Evolutionary conservation across 1,140 invertebrate genomes (phyloP).

Genomic region (Eubasilissa regina): DNA sequence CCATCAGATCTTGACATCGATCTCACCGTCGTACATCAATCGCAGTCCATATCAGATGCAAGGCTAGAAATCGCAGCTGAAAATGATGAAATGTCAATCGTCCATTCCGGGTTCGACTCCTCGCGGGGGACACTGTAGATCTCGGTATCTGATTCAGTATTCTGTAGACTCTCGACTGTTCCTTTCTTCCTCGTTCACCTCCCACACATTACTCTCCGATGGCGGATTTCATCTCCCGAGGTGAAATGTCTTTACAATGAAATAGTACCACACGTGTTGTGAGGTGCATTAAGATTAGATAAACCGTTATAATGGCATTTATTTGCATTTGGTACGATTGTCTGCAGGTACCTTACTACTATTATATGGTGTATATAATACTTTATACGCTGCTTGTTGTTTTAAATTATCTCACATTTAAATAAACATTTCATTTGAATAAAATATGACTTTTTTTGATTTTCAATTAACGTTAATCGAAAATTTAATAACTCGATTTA

Average conservation of each 20-base stretch:
- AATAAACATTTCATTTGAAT: too few species aligned
- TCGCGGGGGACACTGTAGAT: constrained; percentile 28
- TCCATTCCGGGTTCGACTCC: constrained; percentile 43
- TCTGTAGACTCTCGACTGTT: constrained; percentile 5
- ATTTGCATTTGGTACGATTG: constrained; percentile 1
- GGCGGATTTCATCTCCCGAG: constrained; percentile 41
- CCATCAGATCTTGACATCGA: background rate
- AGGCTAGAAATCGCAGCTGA: constrained; percentile 13
- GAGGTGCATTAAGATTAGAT: constrained; percentile 29
- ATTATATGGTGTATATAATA: too few species aligned
- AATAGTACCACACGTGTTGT: constrained; percentile 36
- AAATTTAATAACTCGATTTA: too few species aligned
- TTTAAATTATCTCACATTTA: too few species aligned
- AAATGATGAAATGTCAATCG: constrained; percentile 19
- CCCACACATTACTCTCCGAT: constrained; percentile 45
- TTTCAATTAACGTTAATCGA: too few species aligned
- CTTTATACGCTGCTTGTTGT: too few species aligned
- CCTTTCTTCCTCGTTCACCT: constrained; percentile 51
- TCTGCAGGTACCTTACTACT: background rate
- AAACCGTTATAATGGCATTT: constrained; percentile 3
- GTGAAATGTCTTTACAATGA: constrained; percentile 23
- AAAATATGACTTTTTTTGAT: too few species aligned
- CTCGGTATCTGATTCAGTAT: constrained; percentile 20
- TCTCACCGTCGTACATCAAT: background rate
- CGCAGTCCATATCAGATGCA: background rate